These are phyloP conservation scores for Troides aeacus DNA, from an alignment of 2,888 invertebrate species.

Conservation along the genomic window DNA sequence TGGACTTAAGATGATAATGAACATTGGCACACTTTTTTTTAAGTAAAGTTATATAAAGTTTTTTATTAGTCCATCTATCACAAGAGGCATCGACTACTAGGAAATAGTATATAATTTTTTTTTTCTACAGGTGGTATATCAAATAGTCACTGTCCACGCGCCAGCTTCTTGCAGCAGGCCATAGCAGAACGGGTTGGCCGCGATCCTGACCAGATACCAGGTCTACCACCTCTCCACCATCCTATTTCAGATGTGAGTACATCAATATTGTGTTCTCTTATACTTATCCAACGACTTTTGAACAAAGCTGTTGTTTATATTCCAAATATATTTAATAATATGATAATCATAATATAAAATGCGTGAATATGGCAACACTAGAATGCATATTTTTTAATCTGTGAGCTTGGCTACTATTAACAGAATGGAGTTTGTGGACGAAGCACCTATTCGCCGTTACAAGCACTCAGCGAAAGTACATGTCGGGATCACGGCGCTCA, in stretches of 20 bases:
- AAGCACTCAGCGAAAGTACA: conserved; percentile 78
- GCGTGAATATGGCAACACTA: too few species aligned
- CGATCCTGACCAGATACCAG: conserved; percentile 56
- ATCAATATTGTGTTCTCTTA: background rate
- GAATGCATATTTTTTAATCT: background rate
- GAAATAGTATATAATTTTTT: background rate
- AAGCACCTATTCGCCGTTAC: conserved; percentile 81
- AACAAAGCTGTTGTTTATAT: too few species aligned
- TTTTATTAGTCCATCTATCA: too few species aligned
- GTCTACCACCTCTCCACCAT: conserved; percentile 50
- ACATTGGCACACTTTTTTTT: too few species aligned
- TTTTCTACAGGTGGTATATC: conserved; percentile 52
- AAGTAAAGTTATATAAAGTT: too few species aligned
- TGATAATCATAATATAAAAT: too few species aligned
- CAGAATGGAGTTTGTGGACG: conserved; percentile 59
- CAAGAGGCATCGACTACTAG: too few species aligned
- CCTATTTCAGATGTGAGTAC: conserved; percentile 27
- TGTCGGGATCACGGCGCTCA: conserved; percentile 88
- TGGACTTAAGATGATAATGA: too few species aligned
- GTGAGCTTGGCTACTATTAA: background rate
- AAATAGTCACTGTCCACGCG: conserved; percentile 57
- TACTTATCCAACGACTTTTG: background rate
- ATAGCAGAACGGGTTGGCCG: conserved; percentile 60
- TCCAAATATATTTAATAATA: too few species aligned
- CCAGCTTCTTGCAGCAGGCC: conserved; percentile 58